Evolutionary conservation across 2,888 invertebrate species (phyloP).

Genomic region (Chromoteleia sp.): DNA sequence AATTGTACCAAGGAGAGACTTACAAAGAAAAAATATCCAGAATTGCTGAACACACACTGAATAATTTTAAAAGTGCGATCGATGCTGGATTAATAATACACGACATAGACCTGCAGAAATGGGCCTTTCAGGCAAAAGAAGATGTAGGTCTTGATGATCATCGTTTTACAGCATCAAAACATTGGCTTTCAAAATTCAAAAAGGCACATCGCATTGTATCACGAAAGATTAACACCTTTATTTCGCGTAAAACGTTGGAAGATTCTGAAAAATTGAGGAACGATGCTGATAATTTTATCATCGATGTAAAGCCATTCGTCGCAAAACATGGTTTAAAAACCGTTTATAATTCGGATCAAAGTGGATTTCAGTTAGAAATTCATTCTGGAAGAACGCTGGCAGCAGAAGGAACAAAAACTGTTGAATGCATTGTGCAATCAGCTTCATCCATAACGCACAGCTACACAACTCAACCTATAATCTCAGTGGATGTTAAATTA

Average conservation of each 20-base stretch:
- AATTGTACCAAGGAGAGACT: constrained; percentile 31
- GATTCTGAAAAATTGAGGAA: not conserved
- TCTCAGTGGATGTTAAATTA: constrained; percentile 28
- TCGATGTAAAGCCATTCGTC: constrained; percentile 19
- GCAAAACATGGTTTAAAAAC: no score
- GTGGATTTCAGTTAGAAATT: constrained; percentile 51
- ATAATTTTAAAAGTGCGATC: no score
- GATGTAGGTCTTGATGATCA: no score
- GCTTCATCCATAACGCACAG: not conserved
- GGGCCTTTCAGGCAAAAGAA: no score
- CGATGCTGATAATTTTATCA: constrained; percentile 33
- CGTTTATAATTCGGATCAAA: constrained; percentile 53
- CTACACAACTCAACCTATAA: not conserved
- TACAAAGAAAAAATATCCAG: constrained; percentile 20
- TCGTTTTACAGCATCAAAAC: constrained; percentile 22
- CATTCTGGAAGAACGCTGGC: constrained; percentile 61
- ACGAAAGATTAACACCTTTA: constrained; percentile 38
- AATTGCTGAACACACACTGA: no score
- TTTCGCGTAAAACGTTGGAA: constrained; percentile 14
- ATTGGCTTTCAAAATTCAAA: constrained; percentile 23
- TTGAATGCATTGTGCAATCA: constrained; percentile 62
- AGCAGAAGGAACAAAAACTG: constrained; percentile 49
- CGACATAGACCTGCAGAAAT: constrained; percentile 14
- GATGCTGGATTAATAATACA: no score
- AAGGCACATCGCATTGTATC: constrained; percentile 30